Percentiles rank a stretch among this genome's conserved stretches.
Conservation (phyloP, 1,140 invertebrate genomes). For the Mycetomoellerius zeteki region DNA sequence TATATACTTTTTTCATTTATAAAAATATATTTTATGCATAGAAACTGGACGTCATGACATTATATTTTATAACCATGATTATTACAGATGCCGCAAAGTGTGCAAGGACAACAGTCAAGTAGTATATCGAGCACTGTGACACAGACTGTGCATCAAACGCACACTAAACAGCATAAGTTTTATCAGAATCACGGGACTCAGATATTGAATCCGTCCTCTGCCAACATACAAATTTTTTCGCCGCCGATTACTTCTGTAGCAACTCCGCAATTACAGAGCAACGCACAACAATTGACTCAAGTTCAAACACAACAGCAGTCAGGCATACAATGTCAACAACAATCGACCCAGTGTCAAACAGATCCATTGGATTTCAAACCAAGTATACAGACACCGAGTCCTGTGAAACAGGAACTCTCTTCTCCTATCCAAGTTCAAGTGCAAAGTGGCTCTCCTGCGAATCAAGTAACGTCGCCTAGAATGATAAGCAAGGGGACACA, state of each 20-base stretch:
- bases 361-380: slow-evolving; percentile 82
- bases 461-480: slow-evolving; percentile 82
- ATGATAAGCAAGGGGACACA: slow-evolving; percentile 76
- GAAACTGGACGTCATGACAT: background rate
- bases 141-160: slow-evolving; percentile 75
- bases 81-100: slow-evolving; percentile 65
- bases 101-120: slow-evolving; percentile 78
- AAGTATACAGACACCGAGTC: slow-evolving; percentile 78
- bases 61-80: slow-evolving; percentile 16
- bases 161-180: slow-evolving; percentile 78
- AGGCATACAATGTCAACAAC: slow-evolving; percentile 69
- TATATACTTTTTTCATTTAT: background rate
- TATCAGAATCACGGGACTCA: slow-evolving; percentile 80
- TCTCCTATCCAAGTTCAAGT: slow-evolving; percentile 81
- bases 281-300: slow-evolving; percentile 71
- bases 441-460: slow-evolving; percentile 77
- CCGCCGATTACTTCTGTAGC: slow-evolving; percentile 65
- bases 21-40: background rate
- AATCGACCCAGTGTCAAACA: slow-evolving; percentile 84
- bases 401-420: slow-evolving; percentile 82
- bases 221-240: slow-evolving; percentile 73
- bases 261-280: slow-evolving; percentile 63
- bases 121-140: slow-evolving; percentile 76
- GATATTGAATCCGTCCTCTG: slow-evolving; percentile 82
- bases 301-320: slow-evolving; percentile 68